Evolutionary conservation across 53 echinoderm and acorn worm genomes (phyloP), one percentile per base, ranked within the genome.

Genomic region (Echinarachnius parma): DNA sequence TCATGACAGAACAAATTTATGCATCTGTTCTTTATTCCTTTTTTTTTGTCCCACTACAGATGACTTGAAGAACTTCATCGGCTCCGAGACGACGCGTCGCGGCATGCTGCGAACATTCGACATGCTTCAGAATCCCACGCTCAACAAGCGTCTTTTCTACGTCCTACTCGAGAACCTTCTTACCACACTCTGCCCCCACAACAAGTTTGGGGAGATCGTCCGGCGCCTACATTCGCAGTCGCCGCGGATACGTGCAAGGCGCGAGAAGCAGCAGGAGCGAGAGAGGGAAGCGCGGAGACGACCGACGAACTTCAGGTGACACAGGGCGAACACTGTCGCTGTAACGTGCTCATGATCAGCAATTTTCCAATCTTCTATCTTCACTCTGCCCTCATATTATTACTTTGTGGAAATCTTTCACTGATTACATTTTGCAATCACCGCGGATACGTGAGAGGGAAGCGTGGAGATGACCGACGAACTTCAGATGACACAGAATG

Each of bases 61-160:
- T 59, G 98, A 98, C 47, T 61, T 98, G 68, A 98, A 98, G 75
- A 98, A 88, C 59, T 98, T 98, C 59, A 98, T 98, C 34, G 98
- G 91, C 10, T 79, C 85, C 1, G 98, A 98, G 56, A 98, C 98
- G 4, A 98, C 91, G 15, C 71, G 98, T 1, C 85, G 87, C 1
- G 98, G 98, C 15, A 91, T 88, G 82, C 61, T 88, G 19, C 78
- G 98, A 1, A 75, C 85, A 8, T 92, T 98, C 55, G 81, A 98
- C 77, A 98, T 98, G 98, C 79, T 98, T 27, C 98, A 98, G 57
- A 88, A 88, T 48, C 82, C 55, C 4, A 77, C 76, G 31, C 83
- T 98, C 26, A 98, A 98, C 83, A 98, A 88, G 45, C 77, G 98
- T 21, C 91, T 98, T 48, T 61, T 98, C 72, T 98, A 91, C 74